Evolutionary conservation across 2,113 vertebrate genomes (phyloP).

Genomic region (Oryzias curvinotus): DNA sequence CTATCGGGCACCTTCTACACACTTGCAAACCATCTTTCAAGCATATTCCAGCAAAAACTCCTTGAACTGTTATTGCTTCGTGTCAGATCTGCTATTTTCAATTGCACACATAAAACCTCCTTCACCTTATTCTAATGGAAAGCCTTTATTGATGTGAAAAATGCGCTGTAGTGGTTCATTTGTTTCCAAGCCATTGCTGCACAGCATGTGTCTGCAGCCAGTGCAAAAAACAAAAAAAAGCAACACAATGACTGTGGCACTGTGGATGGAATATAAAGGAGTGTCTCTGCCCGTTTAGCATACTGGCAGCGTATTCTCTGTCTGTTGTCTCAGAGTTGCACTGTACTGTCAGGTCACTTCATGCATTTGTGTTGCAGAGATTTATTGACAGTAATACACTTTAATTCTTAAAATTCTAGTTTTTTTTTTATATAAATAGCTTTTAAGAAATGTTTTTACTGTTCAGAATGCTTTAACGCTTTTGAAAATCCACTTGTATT

Average conservation of each 20-base stretch:
- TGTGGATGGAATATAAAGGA: background rate
- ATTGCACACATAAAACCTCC: background rate
- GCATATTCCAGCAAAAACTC: too few species aligned
- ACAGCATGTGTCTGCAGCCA: conserved; percentile 12
- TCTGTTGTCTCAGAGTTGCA: conserved; percentile 4
- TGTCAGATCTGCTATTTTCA: conserved; percentile 23
- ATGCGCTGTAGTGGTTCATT: conserved; percentile 6
- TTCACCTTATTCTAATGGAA: background rate
- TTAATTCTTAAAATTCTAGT: too few species aligned
- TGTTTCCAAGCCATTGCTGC: conserved; percentile 1
- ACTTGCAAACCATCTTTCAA: background rate
- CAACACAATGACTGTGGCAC: background rate
- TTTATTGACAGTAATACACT: background rate
- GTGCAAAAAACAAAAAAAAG: conserved; percentile 12
- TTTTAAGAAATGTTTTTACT: too few species aligned
- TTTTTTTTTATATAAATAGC: too few species aligned
- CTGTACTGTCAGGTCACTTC: background rate
- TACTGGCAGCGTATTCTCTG: conserved; percentile 15
- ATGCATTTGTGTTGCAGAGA: background rate
- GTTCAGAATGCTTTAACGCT: too few species aligned
- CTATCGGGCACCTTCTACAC: background rate
- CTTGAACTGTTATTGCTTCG: background rate
- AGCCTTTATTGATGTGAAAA: conserved; percentile 5
- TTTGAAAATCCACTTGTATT: too few species aligned
- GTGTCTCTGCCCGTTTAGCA: conserved; percentile 6